phyloP scores from a whole-genome alignment of 2,797 vertebrate genomes.

The Hephaestus fuliginosus region DNA sequence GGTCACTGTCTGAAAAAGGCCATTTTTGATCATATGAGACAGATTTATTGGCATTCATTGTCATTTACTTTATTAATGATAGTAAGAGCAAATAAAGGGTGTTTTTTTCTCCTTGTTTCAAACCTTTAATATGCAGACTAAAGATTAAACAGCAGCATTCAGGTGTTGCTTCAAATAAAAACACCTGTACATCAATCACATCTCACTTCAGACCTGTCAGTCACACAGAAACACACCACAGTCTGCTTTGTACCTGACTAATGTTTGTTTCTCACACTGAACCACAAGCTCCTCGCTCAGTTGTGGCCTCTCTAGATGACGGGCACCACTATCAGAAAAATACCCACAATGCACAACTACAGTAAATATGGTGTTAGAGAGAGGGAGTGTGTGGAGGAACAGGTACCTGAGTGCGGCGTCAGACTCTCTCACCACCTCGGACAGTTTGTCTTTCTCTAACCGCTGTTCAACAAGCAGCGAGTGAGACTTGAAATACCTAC shows the following conservation, averaged over 20 bases:
- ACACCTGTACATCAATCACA: too few relatives aligned
- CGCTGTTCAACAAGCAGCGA: conserved; percentile 93
- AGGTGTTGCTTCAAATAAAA: neutral
- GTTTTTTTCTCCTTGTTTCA: too few relatives aligned
- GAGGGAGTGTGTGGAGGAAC: neutral
- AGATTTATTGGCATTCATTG: neutral
- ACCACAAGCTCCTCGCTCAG: neutral
- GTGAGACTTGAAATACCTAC: conserved; percentile 97
- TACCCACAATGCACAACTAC: conserved; percentile 23
- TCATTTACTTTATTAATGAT: neutral
- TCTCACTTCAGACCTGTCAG: too few relatives aligned
- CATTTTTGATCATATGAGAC: neutral
- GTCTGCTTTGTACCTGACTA: too few relatives aligned
- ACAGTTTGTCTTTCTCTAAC: conserved; percentile 90
- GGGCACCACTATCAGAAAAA: neutral
- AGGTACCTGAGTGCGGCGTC: conserved; percentile 94
- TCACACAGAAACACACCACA: too few relatives aligned
- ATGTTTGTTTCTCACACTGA: neutral
- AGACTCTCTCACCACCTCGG: conserved; percentile 93
- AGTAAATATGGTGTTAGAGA: neutral
- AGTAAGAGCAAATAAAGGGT: neutral
- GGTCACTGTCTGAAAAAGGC: neutral
- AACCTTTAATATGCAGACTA: too few relatives aligned
- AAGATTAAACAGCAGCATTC: neutral
- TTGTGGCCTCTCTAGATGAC: neutral